Evolutionary conservation across 1,140 invertebrate genomes (phyloP).

Genomic region (Drosophila pachea): DNA sequence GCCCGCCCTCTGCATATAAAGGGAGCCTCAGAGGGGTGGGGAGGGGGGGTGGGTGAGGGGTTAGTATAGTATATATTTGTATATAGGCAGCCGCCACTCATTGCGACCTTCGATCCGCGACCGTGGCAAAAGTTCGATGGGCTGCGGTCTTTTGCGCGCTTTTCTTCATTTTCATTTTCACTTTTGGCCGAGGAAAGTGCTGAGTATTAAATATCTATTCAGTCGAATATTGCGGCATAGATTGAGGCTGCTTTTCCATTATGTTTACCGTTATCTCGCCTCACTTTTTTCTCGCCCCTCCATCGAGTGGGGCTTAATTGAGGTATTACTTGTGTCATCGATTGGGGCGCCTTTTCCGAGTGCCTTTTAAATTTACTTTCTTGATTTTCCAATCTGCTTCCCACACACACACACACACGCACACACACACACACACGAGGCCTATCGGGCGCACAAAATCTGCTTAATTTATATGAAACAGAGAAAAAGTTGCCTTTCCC

Average conservation of each 20-base stretch:
- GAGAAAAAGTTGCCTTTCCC: conserved; percentile 18
- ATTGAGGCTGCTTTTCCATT: conserved; percentile 63
- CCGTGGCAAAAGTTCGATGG: conserved; percentile 50
- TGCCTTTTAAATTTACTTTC: conserved; percentile 3
- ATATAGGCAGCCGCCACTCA: conserved; percentile 48
- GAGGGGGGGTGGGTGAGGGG: too few species aligned
- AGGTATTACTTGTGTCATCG: conserved; percentile 75
- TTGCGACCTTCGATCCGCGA: conserved; percentile 46
- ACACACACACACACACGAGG: too few species aligned
- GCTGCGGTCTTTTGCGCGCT: conserved; percentile 37
- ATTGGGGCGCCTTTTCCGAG: conserved; percentile 38
- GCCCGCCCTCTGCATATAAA: neutral
- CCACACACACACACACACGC: conserved; percentile 21
- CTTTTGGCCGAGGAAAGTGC: conserved; percentile 42
- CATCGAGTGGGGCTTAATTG: conserved; percentile 55
- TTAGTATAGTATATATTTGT: neutral
- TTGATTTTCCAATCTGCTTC: conserved; percentile 15
- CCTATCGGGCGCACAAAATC: conserved; percentile 67
- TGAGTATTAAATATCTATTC: conserved; percentile 77
- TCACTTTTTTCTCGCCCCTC: neutral
- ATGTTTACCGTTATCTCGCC: conserved; percentile 26
- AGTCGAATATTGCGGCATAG: conserved; percentile 47
- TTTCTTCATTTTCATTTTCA: conserved; percentile 3
- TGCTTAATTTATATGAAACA: conserved; percentile 67
- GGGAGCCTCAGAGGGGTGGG: too few species aligned